These are phyloP conservation scores for Kryphioiulus occultus DNA, from an alignment of 2,888 invertebrate species.

Conservation along the genomic window DNA sequence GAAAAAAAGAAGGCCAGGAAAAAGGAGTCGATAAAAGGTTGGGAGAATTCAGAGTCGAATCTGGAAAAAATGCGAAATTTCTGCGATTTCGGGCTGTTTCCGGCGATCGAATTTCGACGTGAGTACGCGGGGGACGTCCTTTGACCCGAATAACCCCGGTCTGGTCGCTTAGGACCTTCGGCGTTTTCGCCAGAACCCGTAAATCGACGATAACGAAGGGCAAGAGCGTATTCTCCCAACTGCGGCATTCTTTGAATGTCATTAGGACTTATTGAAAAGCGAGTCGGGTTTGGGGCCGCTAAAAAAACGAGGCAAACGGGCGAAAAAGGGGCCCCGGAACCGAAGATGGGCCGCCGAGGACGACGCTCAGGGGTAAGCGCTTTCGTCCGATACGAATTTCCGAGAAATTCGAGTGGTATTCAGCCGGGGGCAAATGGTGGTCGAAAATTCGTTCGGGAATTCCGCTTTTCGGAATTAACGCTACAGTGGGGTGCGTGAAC, in stretches of 20 bases:
- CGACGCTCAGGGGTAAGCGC: not conserved
- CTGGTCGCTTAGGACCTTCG: too few relatives aligned
- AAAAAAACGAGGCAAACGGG: not conserved
- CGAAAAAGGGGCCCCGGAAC: not conserved
- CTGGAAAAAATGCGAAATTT: not conserved
- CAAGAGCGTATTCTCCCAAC: not conserved
- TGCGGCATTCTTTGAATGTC: slow-evolving; percentile 20
- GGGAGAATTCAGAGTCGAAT: not conserved
- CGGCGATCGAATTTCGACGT: not conserved
- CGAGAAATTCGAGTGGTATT: too few relatives aligned
- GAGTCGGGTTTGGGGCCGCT: not conserved
- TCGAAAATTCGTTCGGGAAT: not conserved
- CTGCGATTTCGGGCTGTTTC: not conserved
- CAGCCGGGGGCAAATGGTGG: not conserved
- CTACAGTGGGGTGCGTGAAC: too few relatives aligned
- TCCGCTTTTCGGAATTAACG: not conserved
- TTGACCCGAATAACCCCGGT: too few relatives aligned
- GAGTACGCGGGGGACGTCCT: too few relatives aligned
- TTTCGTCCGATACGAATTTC: too few relatives aligned
- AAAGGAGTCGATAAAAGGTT: not conserved
- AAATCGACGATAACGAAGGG: not conserved
- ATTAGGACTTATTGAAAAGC: slow-evolving; percentile 8
- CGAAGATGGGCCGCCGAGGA: not conserved
- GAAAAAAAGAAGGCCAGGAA: slow-evolving; percentile 24
- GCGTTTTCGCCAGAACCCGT: not conserved